Evolutionary conservation across 2,888 invertebrate species (phyloP), one percentile per base, ranked within the genome.

Genomic region (Drosophila acutilabella): DNA sequence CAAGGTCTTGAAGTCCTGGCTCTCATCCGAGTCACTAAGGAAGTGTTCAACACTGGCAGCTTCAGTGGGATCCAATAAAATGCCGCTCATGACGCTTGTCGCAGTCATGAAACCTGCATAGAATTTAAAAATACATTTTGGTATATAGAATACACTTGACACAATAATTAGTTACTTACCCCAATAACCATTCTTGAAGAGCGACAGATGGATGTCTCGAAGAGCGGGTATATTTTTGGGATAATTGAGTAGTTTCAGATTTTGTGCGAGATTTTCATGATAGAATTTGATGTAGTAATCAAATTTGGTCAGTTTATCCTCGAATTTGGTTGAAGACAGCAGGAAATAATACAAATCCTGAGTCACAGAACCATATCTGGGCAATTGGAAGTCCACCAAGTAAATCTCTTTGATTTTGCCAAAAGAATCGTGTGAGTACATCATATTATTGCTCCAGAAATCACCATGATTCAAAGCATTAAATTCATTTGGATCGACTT

Each of bases 201-300:
- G 42, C 11, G 85, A 72, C 2, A 76, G n/a, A 38, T 90, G 91
- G 20, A 92, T 59, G 0, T 90, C 80, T 0, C 80, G 78, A 1
- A 92, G 58, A 0, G 67, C 75, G 2, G 91, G 92, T n/a, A 90
- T 16, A 6, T 66, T 16, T 53, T 89, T 90, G 0, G 80, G 54
- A 66, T 90, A 92, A 7, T 86, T 87, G 0, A 92, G 68, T 1
- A 88, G 33, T 14, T 81, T 76, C 0, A 92, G 65, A 40, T 89
- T 84, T 18, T 84, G 68, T 0, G 77, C 68, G 6, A 92, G 71
- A 30, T 89, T 77, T n/a, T 89, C 82, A 53, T 91, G 84, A 53
- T 92, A 92, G 40, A 78, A 86, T 47, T 88, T 79, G 6, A 92
- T 54, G 8, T 90, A 91, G 33, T 89, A 85, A 53, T 92, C 92